Evolutionary conservation across 92 coral and sea anemone species (phyloP).

Genomic region (Palythoa grandiflora): DNA sequence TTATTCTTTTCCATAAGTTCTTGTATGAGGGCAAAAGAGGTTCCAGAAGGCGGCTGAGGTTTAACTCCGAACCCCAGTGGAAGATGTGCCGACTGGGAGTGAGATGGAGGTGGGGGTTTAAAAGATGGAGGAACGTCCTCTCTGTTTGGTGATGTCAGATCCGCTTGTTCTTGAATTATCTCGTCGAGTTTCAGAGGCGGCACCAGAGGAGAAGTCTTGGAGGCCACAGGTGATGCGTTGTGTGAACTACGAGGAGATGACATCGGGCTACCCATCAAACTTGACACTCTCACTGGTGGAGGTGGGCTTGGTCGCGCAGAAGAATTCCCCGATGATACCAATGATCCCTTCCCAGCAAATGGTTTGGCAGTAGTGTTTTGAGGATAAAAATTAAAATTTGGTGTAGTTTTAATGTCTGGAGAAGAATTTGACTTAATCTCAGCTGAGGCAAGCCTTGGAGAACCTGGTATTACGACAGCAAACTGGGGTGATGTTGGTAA

Average conservation of each 20-base stretch:
- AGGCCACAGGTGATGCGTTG: neutral
- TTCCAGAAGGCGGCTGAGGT: conserved; percentile 18
- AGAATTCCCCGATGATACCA: neutral
- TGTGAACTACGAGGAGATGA: conserved; percentile 24
- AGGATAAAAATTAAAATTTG: neutral
- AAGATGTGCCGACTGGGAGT: conserved; percentile 32
- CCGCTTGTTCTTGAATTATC: conserved; percentile 2
- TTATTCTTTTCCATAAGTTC: conserved; percentile 35
- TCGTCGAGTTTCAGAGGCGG: conserved; percentile 27
- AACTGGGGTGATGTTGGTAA: conserved; percentile 45
- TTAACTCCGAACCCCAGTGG: conserved; percentile 12
- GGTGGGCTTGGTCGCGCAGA: conserved; percentile 25
- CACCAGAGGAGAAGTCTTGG: neutral
- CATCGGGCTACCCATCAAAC: conserved; percentile 22
- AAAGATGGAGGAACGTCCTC: conserved; percentile 45
- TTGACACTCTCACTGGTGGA: conserved; percentile 35
- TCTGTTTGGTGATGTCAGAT: neutral
- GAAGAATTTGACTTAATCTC: conserved; percentile 40
- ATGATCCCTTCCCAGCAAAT: neutral
- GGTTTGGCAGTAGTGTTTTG: conserved; percentile 10
- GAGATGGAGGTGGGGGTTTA: conserved; percentile 67
- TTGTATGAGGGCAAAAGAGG: neutral
- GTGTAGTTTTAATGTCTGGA: neutral
- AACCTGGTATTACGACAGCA: conserved; percentile 60
- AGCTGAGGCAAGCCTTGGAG: conserved; percentile 61